Percentiles rank a stretch among this genome's conserved stretches.
These are phyloP conservation scores for Drosophila suboccidentalis DNA, from an alignment of 2,888 invertebrate species.

Conservation along the genomic window DNA sequence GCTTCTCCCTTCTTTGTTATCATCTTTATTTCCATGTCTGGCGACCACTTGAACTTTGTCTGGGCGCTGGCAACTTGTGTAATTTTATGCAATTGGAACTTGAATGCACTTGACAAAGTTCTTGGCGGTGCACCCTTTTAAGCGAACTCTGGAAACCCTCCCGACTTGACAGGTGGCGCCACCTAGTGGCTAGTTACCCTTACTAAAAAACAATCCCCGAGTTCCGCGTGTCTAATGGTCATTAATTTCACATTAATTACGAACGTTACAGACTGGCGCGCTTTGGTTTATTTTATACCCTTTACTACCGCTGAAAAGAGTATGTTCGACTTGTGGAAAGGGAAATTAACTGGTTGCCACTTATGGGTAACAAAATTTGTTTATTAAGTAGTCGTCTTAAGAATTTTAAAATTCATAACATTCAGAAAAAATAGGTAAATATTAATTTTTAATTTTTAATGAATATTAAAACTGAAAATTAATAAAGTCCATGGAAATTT, in stretches of 20 bases:
- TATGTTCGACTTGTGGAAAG: neutral
- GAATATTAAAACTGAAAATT: no score
- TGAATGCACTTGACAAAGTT: conserved; percentile 64
- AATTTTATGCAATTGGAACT: conserved; percentile 60
- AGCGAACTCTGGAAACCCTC: conserved; percentile 9
- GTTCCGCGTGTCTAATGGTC: conserved; percentile 64
- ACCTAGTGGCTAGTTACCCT: conserved; percentile 39
- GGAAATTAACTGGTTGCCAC: neutral
- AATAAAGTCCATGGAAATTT: no score
- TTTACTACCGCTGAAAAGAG: neutral
- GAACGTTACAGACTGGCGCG: conserved; percentile 54
- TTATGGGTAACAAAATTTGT: neutral
- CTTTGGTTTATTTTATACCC: conserved; percentile 52
- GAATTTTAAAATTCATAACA: no score
- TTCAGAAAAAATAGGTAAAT: no score
- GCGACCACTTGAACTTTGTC: conserved; percentile 73
- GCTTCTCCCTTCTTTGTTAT: conserved; percentile 54
- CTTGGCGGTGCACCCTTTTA: conserved; percentile 35
- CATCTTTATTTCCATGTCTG: conserved; percentile 75
- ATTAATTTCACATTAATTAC: conserved; percentile 76
- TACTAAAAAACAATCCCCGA: conserved; percentile 13
- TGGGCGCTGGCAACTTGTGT: conserved; percentile 53
- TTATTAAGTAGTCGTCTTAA: neutral
- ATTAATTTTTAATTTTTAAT: no score
- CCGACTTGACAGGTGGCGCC: conserved; percentile 35